Evolutionary conservation across 2,888 invertebrate genomes (phyloP), one percentile per base, ranked within the genome.

Genomic region (Zaprionus bogoriensis): DNA sequence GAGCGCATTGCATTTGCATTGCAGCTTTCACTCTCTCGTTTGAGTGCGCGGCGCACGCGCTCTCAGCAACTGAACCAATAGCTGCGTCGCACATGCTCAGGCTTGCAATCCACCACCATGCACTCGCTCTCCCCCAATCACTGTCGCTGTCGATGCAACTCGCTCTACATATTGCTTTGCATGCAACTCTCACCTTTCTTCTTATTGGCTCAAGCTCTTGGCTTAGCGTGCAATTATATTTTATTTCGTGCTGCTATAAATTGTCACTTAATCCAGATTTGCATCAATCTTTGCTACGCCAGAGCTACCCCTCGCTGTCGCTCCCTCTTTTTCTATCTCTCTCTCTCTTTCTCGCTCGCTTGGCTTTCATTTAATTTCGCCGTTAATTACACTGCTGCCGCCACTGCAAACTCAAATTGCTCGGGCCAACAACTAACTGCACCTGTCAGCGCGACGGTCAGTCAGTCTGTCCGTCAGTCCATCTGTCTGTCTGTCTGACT

Each of bases 371-470:
- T 60, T 55, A 68, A 62, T 69, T 71, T 86, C 68, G 55, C 86
- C 84, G 80, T 83, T 86, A 81, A 81, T 81, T 81, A 81, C 68
- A 77, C 76, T 67, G 66, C 63, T 55, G 64, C 20, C 45, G 59
- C 20, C 45, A 55, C 60, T 50, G 50, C 59, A 63, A 67, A 32
- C 41, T 19, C 28, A 23, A 50, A 57, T 41, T 41, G 55, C 20
- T 50, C 30, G 55, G n/a, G n/a, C n/a, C 55, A 50, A 41, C 19
- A 12, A 50, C 55, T 19, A 17, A 30, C 30, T 7, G n/a, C 30
- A 57, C 55, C 55, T 57, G 55, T 30, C 50, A 50, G 46, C 23
- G 32, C n/a, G n/a, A n/a, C 80, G 76, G 73, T 80, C 68, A 58
- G 32, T 32, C 42, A 14, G 12, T 41, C n/a, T n/a, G n/a, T n/a